Conservation (phyloP, 2,113 vertebrate species). For the Machaerirhynchus nigripectus region DNA sequence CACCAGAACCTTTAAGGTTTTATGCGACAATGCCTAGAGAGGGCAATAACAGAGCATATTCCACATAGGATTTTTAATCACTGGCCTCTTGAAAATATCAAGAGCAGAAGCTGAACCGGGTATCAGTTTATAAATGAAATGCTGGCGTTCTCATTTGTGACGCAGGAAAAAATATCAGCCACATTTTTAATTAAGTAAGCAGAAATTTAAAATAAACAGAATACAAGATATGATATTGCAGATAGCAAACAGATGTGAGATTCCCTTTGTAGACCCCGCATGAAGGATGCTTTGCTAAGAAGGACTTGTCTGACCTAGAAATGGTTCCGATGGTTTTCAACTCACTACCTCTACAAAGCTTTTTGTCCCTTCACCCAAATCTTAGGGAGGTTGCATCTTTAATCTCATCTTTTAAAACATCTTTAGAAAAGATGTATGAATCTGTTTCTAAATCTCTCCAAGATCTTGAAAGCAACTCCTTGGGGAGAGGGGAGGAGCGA, state of each 20-base stretch:
- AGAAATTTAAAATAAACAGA: not conserved
- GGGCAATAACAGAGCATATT: slow-evolving; percentile 59
- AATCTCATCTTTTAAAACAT: slow-evolving; percentile 8
- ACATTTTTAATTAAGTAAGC: slow-evolving; percentile 17
- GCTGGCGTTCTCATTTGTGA: not conserved
- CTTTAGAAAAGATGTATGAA: not conserved
- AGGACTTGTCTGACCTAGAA: not conserved
- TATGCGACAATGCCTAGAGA: slow-evolving; percentile 66
- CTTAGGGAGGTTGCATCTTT: not conserved
- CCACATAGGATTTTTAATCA: slow-evolving; percentile 55
- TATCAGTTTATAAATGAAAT: slow-evolving; percentile 56
- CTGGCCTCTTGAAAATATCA: slow-evolving; percentile 66
- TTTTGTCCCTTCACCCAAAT: not conserved
- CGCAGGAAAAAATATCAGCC: not conserved
- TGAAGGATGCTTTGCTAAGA: not conserved
- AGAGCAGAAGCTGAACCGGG: slow-evolving; percentile 33
- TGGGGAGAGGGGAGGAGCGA: not conserved
- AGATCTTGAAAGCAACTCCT: not conserved
- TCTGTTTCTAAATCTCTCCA: not conserved
- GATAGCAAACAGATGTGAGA: not conserved
- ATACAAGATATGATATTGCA: not conserved
- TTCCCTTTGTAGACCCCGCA: not conserved
- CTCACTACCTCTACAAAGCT: not conserved
- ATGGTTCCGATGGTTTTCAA: not conserved
- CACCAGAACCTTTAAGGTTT: slow-evolving; percentile 76